Base-by-base conservation (phyloP, 2,888 invertebrate species). In the Phyllotreta cruciferae region DNA sequence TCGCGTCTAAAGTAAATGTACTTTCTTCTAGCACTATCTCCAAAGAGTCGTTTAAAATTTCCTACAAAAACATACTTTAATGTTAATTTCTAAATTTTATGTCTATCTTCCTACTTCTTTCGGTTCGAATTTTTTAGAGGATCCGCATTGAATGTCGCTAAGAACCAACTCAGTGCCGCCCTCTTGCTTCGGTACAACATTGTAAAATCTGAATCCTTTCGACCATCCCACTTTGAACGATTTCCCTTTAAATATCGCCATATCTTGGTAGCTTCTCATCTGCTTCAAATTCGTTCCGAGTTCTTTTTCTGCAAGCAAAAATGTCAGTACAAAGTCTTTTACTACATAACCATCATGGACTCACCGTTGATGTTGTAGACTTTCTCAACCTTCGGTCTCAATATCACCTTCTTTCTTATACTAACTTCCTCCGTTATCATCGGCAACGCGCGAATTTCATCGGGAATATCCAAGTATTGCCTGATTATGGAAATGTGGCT, bases 211-310 rank as follows among this genome's bases (percentile, higher is more conserved):
- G 71, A 86, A 85, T 9, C 86, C 85, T 0, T 88, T 87, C 0
- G 89, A 90, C 89, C 94, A 95, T 0, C 92, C 91, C 0, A 88
- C 86, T 74, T 90, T 88, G 66, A 88, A 88, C 64, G 88, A 86
- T 0, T 89, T 84, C 34, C 89, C 88, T 70, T 86, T 85, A 52
- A 85, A 83, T 6, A 88, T 80, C 0, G 85, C 84, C 77, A 86
- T 75, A 74, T 90, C 89, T 0, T 84, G 81, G 9, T 86, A 79
- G 72, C 76, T 76, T 50, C 76, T 71, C 49, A 58, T 56, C 10
- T 60, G 42, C 14, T 65, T 56, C 14, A 66, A 34, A 7, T 55
- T 58, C 11, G 50, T 10, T 14, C 56, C 38, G 8, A 57, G 37
- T 38, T 64, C 62, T 7, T 38, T 53, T 49, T 64, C 69, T 69